Evolutionary conservation across 2,113 vertebrate species (phyloP), one percentile per base, ranked within the genome.

Genomic region (Embiotoca jacksoni): DNA sequence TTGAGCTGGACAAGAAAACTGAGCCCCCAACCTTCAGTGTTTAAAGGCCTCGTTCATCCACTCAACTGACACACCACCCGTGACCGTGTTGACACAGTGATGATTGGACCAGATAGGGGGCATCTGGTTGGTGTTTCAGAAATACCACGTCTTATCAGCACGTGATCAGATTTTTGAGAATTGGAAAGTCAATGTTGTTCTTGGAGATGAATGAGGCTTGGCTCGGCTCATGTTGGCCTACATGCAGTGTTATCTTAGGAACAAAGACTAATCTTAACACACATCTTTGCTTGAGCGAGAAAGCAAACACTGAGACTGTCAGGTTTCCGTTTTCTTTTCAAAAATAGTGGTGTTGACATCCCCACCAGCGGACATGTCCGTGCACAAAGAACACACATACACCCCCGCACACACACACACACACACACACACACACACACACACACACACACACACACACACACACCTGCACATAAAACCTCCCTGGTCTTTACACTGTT

Each of bases 71-170:
- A 2, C 62, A 14, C 41, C 35, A 41, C 56, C 16, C 36, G 23
- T 53, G 78, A 71, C 30, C 0, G 30, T 73, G 85, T 84, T 84
- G 78, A 88, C 58, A 64, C 1, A 68, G 73, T 3, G 35, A 83
- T 83, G 53, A 61, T 4, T 54, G 74, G 59, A 2, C 36, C 44
- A 58, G 79, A 78, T 74, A 58, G 13, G 52, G 41, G 31, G 33
- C 59, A 62, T 68, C 56, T 2, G 7, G 33, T 73, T 61, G 15
- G 56, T 33, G 9, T 59, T 71, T 73, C 14, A 59, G 32, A 62
- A 35, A 83, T 67, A 32, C 52, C 72, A 67, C 67, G 59, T 65
- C 44, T 82, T 81, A 78, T 82, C 82, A 36, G 79, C 70, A 31
- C 36, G 13, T 16, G 84, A 83, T 78, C 31, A 1, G 53, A 30